Conservation (phyloP, 2,797 vertebrate genomes). For the Eidolon dupreanum region DNA sequence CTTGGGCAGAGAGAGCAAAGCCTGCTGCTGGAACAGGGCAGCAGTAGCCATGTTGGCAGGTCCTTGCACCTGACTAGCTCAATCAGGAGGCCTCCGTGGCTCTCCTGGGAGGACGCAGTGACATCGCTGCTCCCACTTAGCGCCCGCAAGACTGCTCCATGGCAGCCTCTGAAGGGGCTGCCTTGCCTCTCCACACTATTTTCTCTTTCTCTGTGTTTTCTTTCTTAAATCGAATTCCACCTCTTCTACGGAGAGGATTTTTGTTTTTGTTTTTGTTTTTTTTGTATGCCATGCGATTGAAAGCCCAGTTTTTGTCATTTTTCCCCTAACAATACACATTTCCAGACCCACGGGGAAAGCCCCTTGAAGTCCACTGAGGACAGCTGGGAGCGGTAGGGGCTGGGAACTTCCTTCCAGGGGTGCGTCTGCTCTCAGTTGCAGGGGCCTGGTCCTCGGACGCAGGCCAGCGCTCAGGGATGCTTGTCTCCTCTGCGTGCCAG, state of each 20-base stretch:
- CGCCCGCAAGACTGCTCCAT: not conserved
- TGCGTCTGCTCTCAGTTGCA: not conserved
- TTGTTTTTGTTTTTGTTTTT: not conserved
- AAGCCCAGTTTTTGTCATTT: not conserved
- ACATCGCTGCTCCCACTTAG: constrained; percentile 36
- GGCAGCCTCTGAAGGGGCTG: not conserved
- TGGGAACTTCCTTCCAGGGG: not conserved
- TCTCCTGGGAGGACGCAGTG: not conserved
- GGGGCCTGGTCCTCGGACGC: not conserved
- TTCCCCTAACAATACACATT: not conserved
- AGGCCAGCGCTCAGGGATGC: not conserved
- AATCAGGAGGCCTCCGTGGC: not conserved
- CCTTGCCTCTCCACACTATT: not conserved
- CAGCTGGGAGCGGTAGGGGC: rapidly evolving
- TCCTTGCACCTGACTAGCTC: not conserved
- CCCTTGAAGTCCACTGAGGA: not conserved
- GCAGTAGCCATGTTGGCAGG: no score
- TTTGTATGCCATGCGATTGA: not conserved
- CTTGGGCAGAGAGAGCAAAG: not conserved
- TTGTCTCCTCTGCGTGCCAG: not conserved
- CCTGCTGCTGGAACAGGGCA: not conserved
- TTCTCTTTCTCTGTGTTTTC: not conserved
- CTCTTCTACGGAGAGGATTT: not conserved
- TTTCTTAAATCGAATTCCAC: not conserved
- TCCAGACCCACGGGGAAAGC: not conserved